Evolutionary conservation across 2,797 vertebrate species (phyloP).

Genomic region (Gila robusta): DNA sequence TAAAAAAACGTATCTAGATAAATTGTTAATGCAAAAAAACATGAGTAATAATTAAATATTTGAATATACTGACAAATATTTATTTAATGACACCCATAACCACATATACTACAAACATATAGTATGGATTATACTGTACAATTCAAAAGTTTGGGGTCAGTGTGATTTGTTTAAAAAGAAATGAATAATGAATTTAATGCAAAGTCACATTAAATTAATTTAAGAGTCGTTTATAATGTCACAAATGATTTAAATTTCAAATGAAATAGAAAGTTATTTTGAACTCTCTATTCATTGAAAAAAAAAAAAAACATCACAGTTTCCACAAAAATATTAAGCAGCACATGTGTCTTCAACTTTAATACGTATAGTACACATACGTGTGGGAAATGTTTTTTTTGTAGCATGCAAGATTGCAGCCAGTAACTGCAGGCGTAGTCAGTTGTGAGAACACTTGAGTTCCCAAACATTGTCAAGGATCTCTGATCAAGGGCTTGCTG

Average conservation of each 20-base stretch:
- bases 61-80: neutral
- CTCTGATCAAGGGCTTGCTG: conserved; percentile 59
- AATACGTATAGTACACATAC: neutral
- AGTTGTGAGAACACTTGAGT: conserved; percentile 49
- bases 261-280: neutral
- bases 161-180: neutral
- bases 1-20: neutral
- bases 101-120: neutral
- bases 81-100: neutral
- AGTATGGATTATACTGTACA: too few species aligned
- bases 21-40: neutral
- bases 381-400: neutral
- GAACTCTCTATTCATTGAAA: neutral
- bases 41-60: neutral
- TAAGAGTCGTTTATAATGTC: neutral
- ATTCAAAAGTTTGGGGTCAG: neutral
- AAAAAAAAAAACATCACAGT: neutral
- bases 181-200: too few species aligned
- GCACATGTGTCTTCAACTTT: neutral
- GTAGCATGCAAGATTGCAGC: conserved; percentile 18
- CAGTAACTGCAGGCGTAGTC: conserved; percentile 25
- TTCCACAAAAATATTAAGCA: neutral
- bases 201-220: neutral
- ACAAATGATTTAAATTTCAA: neutral
- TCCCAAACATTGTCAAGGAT: conserved; percentile 53